Evolutionary conservation across 37 sponge, comb jelly and placozoan genomes (phyloP).

Genomic region (Spongilla lacustris): DNA sequence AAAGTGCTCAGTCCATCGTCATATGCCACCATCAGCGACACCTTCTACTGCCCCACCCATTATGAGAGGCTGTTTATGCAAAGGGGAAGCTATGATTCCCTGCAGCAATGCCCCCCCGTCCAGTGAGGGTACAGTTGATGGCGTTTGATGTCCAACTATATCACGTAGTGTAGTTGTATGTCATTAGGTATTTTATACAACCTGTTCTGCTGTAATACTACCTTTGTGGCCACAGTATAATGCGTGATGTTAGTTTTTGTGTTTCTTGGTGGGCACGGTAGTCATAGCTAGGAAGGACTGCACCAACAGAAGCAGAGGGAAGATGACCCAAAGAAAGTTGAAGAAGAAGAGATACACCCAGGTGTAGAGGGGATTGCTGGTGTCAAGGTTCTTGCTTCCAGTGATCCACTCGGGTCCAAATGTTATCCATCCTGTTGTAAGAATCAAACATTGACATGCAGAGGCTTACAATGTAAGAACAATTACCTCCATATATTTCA

Average conservation of each 20-base stretch:
- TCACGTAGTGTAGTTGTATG: too few relatives aligned
- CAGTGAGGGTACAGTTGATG: too few relatives aligned
- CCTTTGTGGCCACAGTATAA: neutral
- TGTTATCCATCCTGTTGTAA: conserved; percentile 76
- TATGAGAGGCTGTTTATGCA: conserved; percentile 45
- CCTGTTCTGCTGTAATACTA: neutral
- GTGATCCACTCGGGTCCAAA: conserved; percentile 84
- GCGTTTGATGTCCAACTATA: too few relatives aligned
- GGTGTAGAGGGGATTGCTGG: conserved; percentile 58
- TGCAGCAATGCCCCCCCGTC: neutral
- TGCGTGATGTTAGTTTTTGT: neutral
- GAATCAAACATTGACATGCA: neutral
- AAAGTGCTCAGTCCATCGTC: conserved; percentile 28
- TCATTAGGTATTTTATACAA: neutral
- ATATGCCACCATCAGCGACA: conserved; percentile 52
- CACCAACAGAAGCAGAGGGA: conserved; percentile 47
- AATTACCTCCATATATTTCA: conserved; percentile 85
- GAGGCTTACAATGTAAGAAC: too few relatives aligned
- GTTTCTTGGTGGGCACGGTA: conserved; percentile 2
- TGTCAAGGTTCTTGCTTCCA: conserved; percentile 59
- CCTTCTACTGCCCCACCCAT: conserved; percentile 49
- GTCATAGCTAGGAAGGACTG: conserved; percentile 59
- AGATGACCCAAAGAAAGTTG: conserved; percentile 75
- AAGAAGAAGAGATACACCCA: conserved; percentile 86
- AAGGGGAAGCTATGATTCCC: conserved; percentile 13